Evolutionary conservation across 2,113 vertebrate genomes (phyloP).

Genomic region (Austrofundulus limnaeus): DNA sequence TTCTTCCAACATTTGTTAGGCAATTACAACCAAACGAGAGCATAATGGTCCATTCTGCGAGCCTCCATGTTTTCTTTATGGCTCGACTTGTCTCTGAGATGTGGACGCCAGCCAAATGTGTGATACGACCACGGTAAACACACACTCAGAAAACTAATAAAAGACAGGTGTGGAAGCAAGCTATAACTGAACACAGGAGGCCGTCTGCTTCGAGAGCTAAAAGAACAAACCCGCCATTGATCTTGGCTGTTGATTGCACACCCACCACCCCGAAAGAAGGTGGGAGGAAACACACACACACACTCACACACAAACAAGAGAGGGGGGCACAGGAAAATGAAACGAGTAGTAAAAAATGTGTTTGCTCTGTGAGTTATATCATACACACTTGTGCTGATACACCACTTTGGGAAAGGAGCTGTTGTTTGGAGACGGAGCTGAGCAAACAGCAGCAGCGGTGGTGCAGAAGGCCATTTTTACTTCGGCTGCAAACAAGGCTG

Average conservation of each 20-base stretch:
- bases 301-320: slow-evolving; percentile 6
- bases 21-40: slow-evolving; percentile 73
- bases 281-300: slow-evolving; percentile 21
- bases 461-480: slow-evolving; percentile 36
- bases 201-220: slow-evolving; percentile 48
- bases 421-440: slow-evolving; percentile 23
- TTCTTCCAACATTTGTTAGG: slow-evolving; percentile 71
- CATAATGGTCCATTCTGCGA: slow-evolving; percentile 46
- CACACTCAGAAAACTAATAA: slow-evolving; percentile 52
- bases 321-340: slow-evolving; percentile 23
- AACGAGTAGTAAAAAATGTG: slow-evolving; percentile 39
- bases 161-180: slow-evolving; percentile 63
- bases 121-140: slow-evolving; percentile 38
- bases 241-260: slow-evolving; percentile 39
- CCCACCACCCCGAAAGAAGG: slow-evolving; percentile 23
- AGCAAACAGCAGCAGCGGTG: slow-evolving; percentile 32
- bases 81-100: slow-evolving; percentile 30
- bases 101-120: slow-evolving; percentile 45
- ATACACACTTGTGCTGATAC: slow-evolving; percentile 11
- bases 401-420: slow-evolving; percentile 27
- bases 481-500: slow-evolving; percentile 28
- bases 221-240: slow-evolving; percentile 59
- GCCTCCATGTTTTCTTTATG: slow-evolving; percentile 42
- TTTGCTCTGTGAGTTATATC: slow-evolving; percentile 42
- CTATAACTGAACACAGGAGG: slow-evolving; percentile 48